Percentiles rank a stretch among this genome's conserved stretches.
Evolutionary conservation across 2,113 vertebrate species (phyloP).

Genomic region (Fulica atra): DNA sequence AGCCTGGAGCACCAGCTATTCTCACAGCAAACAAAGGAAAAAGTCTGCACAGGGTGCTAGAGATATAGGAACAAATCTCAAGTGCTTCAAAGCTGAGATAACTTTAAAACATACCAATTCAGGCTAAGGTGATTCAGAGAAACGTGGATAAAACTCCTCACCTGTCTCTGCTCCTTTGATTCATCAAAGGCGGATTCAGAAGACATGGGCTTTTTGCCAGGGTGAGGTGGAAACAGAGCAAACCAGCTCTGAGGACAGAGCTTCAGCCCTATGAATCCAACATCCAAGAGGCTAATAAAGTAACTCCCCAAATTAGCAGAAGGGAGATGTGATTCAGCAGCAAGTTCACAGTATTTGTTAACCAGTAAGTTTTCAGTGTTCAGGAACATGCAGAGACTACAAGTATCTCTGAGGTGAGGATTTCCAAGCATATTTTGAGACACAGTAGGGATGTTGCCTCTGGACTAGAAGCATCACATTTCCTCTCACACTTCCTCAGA

Average conservation of each 20-base stretch:
- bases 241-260: not conserved
- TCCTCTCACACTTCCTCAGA: not conserved
- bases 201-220: not conserved
- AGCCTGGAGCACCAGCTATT: not conserved
- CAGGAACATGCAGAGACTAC: not conserved
- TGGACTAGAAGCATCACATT: not conserved
- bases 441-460: not conserved
- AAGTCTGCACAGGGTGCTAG: not conserved
- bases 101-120: not conserved
- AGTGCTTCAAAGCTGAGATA: not conserved
- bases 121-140: not conserved
- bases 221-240: not conserved
- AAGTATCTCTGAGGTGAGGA: not conserved
- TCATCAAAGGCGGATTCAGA: not conserved
- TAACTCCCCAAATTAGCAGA: not conserved
- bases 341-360: not conserved
- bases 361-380: not conserved
- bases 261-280: not conserved
- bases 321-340: not conserved
- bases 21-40: not conserved
- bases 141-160: not conserved
- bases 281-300: not conserved
- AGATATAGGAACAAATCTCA: not conserved
- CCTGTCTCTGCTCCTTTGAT: not conserved
- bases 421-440: not conserved